A percentile compares a stretch with the other conserved stretches of the same genome.
These are phyloP conservation scores for Gorsachius goisagi DNA, from an alignment of 2,113 vertebrate genomes.

Conservation along the genomic window DNA sequence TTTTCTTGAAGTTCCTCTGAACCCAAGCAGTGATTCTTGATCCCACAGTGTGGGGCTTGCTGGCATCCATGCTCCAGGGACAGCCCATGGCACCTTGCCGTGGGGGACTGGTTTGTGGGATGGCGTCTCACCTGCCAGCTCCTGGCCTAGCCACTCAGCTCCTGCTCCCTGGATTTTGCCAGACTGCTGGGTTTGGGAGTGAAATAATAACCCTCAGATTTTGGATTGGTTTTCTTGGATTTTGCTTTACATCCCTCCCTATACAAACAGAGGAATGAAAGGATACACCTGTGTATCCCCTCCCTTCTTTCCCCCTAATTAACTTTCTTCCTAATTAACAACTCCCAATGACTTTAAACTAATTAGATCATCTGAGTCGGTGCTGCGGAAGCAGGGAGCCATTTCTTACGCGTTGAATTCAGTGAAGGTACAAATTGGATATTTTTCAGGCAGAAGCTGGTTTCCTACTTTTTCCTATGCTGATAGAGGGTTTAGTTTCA, in stretches of 20 bases:
- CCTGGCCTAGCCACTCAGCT: background rate
- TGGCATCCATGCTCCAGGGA: background rate
- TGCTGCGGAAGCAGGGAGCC: background rate
- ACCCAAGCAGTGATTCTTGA: background rate
- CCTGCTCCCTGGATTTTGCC: background rate
- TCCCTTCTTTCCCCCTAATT: background rate
- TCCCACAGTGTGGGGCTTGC: fast-evolving
- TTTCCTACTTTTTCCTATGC: background rate
- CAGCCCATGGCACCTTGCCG: background rate
- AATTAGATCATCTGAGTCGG: background rate
- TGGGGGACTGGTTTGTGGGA: background rate
- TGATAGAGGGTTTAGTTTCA: background rate
- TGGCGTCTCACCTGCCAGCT: background rate
- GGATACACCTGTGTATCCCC: background rate
- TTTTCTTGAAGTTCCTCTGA: background rate
- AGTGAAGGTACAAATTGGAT: background rate
- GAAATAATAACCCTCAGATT: background rate
- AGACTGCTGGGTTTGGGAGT: background rate
- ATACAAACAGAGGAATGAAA: background rate
- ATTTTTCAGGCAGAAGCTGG: background rate
- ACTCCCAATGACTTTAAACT: background rate
- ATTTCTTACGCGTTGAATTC: background rate
- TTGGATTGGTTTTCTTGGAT: background rate
- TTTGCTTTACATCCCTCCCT: background rate
- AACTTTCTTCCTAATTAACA: background rate